Base-by-base conservation (phyloP, 2,888 invertebrate genomes). In the Dryadula phaetusa region DNA sequence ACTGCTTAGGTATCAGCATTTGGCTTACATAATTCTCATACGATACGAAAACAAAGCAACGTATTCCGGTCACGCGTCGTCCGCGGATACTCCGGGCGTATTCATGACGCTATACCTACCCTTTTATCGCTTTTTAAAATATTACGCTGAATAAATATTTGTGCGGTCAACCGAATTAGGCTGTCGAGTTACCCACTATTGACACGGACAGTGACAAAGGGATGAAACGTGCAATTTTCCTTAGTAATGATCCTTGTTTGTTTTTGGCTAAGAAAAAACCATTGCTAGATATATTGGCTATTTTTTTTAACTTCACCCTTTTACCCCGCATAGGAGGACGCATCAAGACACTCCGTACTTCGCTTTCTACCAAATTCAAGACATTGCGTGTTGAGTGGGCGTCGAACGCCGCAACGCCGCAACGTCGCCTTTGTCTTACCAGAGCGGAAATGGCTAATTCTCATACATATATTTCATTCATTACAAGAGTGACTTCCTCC, bases 111-210 rank as follows among this genome's bases (percentile, higher is more conserved):
- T 54, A 62, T 62, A 62, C 54, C 61, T 28, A 28, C 47, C 54
- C 65, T 68, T 68, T 68, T 68, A 68, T 68, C 68, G 65, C 65
- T 65, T 65, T 65, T 62, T 56, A 65, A 53, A 61, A 68, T 65
- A 68, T 65, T 62, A 56, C 61, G n/a, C 54, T 52, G 68, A 56
- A 62, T 62, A 56, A 56, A 62, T 65, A 62, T 62, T 65, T 34
- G 61, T 62, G 49, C 42, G 62, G 67, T 53, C 46, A 47, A 65
- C 42, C 40, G 61, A 54, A 64, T 64, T 58, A 60, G 58, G 58
- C 20, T 64, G 58, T 49, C 64, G 47, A 60, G 40, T 52, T 60
- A 16, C 28, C 37, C 37, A 58, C 32, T 65, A 65, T 65, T 65
- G 64, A 65, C 49, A 42, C 12, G 58, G 56, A 37, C 58, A 28